Percentiles rank a stretch among this genome's conserved stretches.
Evolutionary conservation across 2,888 invertebrate genomes (phyloP).

Genomic region (Tenthredo amoena): DNA sequence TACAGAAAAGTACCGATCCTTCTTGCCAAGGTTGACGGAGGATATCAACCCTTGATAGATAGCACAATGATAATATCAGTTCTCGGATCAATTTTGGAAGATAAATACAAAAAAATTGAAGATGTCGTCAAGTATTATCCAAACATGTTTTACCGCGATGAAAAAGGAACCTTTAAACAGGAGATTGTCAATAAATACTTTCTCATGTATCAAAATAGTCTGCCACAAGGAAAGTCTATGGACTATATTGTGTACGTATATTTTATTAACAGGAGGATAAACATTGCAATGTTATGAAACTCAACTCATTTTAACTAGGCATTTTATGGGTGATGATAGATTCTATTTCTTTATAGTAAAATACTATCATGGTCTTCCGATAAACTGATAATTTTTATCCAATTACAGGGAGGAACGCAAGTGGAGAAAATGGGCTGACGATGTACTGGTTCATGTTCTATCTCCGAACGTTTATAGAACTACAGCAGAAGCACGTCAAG

Average conservation of each 20-base stretch:
- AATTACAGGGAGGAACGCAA: slow-evolving; percentile 91
- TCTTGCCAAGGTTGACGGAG: slow-evolving; percentile 86
- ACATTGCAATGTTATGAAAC: background rate
- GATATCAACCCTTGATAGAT: slow-evolving; percentile 93
- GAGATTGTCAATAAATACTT: slow-evolving; percentile 95
- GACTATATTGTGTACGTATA: slow-evolving; percentile 82
- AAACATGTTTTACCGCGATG: slow-evolving; percentile 83
- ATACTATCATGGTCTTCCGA: background rate
- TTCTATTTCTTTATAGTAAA: background rate
- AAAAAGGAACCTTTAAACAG: slow-evolving; percentile 83
- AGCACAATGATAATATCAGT: slow-evolving; percentile 96
- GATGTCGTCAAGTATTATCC: slow-evolving; percentile 91
- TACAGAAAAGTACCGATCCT: slow-evolving; percentile 98
- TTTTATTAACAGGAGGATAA: background rate
- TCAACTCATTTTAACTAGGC: background rate
- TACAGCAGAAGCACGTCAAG: slow-evolving; percentile 89
- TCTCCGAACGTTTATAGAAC: slow-evolving; percentile 99
- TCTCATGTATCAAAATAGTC: slow-evolving; percentile 87
- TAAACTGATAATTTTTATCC: background rate
- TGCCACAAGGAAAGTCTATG: slow-evolving; percentile 79
- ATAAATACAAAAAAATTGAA: slow-evolving; percentile 81
- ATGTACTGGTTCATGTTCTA: slow-evolving; percentile 92
- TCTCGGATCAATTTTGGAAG: slow-evolving; percentile 87
- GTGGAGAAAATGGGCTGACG: slow-evolving; percentile 98
- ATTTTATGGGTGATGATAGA: background rate